phyloP scores from a whole-genome alignment of 1,140 invertebrate genomes.

The Brachystomella parvula region DNA sequence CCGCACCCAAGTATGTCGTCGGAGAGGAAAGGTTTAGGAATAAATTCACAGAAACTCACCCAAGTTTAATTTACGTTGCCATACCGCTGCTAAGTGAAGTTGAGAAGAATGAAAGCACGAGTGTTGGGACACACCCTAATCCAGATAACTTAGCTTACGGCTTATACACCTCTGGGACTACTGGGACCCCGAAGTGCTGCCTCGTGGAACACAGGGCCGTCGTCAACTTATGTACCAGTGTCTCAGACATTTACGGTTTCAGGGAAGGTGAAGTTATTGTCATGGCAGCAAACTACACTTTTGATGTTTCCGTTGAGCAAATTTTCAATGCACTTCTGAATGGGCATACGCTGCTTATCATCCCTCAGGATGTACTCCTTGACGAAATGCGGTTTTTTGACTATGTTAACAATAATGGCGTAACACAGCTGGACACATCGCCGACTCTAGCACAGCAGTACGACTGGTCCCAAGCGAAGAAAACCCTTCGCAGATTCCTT shows the following conservation, averaged over 20 bases:
- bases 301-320: constrained; percentile 9
- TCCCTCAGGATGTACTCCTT: neutral
- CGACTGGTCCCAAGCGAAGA: too few species aligned
- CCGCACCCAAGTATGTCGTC: neutral
- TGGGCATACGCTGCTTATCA: constrained; percentile 6
- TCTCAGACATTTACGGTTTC: neutral
- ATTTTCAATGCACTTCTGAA: neutral
- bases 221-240: neutral
- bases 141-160: constrained; percentile 10
- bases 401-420: too few species aligned
- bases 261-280: constrained; percentile 11
- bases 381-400: neutral
- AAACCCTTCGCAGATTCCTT: too few species aligned
- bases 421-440: too few species aligned
- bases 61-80: neutral
- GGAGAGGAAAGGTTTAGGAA: neutral
- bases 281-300: neutral
- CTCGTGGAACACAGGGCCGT: neutral
- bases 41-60: too few species aligned
- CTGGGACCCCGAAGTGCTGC: constrained; percentile 18
- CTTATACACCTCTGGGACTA: constrained; percentile 18
- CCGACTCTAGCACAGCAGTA: neutral
- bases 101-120: neutral
- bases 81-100: neutral
- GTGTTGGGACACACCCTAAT: neutral